Evolutionary conservation across 2,797 vertebrate genomes (phyloP).

Genomic region (Takifugu ocellatus): DNA sequence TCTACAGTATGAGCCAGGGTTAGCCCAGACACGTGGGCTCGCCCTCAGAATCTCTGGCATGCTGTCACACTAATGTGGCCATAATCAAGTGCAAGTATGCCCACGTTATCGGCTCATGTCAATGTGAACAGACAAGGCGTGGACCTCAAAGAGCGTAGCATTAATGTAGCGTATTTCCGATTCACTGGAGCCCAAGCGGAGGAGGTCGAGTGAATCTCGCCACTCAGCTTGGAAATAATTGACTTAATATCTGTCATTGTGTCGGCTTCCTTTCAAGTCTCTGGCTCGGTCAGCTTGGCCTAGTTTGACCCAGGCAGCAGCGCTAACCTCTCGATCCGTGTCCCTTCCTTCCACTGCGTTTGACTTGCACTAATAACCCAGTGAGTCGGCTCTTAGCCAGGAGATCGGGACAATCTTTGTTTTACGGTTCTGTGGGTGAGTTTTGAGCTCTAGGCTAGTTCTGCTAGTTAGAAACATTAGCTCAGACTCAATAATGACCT

Average conservation of each 20-base stretch:
- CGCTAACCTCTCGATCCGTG: slow-evolving; percentile 35
- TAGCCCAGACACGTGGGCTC: too few species aligned
- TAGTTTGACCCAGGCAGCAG: slow-evolving; percentile 40
- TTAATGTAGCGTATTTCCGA: slow-evolving; percentile 21
- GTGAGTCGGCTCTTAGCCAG: slow-evolving; percentile 47
- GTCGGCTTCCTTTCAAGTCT: slow-evolving; percentile 34
- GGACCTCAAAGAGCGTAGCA: slow-evolving; percentile 37
- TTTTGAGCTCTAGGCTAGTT: too few species aligned
- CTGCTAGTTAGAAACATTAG: too few species aligned
- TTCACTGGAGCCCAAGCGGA: slow-evolving; percentile 29
- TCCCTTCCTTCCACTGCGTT: slow-evolving; percentile 32
- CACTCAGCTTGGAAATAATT: slow-evolving; percentile 57
- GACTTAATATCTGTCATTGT: slow-evolving; percentile 50
- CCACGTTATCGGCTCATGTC: slow-evolving; percentile 51
- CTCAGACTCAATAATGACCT: too few species aligned
- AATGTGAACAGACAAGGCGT: slow-evolving; percentile 55
- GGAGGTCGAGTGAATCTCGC: slow-evolving; percentile 25
- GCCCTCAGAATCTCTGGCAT: slow-evolving; percentile 47
- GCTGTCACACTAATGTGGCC: slow-evolving; percentile 51
- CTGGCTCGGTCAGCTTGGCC: slow-evolving; percentile 30
- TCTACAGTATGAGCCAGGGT: too few species aligned
- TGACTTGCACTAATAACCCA: slow-evolving; percentile 11
- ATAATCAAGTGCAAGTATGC: slow-evolving; percentile 52
- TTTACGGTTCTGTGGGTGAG: background rate
- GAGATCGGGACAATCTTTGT: slow-evolving; percentile 22